Evolutionary conservation across 2,888 invertebrate species (phyloP).

Genomic region (Muschampia plurimacula): DNA sequence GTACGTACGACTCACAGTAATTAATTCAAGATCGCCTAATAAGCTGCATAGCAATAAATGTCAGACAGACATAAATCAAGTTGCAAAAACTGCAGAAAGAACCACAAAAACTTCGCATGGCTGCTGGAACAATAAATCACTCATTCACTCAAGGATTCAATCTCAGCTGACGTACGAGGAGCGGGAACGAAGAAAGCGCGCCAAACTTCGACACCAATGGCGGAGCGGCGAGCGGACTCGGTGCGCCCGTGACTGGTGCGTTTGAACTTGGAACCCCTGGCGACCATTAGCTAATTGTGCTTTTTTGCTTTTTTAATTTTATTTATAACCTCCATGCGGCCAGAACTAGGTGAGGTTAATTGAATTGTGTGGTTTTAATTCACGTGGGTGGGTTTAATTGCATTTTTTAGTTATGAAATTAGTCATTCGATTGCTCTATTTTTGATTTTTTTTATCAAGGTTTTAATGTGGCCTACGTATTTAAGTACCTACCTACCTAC

Average conservation of each 20-base stretch:
- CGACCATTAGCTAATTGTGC: constrained; percentile 58
- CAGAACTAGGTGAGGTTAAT: constrained; percentile 3
- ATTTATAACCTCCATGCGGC: constrained; percentile 30
- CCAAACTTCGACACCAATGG: constrained; percentile 81
- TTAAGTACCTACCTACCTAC: neutral
- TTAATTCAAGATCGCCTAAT: constrained; percentile 29
- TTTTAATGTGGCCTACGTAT: neutral
- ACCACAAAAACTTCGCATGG: constrained; percentile 55
- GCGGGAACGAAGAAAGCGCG: constrained; percentile 82
- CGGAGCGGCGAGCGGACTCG: constrained; percentile 60
- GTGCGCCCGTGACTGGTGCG: constrained; percentile 72
- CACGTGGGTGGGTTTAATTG: too few species aligned
- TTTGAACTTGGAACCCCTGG: constrained; percentile 79
- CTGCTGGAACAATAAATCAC: constrained; percentile 73
- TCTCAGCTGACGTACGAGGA: constrained; percentile 79
- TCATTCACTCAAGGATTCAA: constrained; percentile 72
- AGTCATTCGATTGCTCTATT: too few species aligned
- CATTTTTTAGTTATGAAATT: too few species aligned
- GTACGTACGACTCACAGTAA: neutral
- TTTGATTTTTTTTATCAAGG: too few species aligned
- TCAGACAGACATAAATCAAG: constrained; percentile 68
- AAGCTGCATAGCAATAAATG: constrained; percentile 40
- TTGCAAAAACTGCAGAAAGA: constrained; percentile 60
- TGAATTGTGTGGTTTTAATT: neutral
- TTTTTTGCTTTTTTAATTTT: constrained; percentile 46